Evolutionary conservation across 2,888 invertebrate species (phyloP), one percentile per base, ranked within the genome.

Genomic region (Aspidiotus rigidus): DNA sequence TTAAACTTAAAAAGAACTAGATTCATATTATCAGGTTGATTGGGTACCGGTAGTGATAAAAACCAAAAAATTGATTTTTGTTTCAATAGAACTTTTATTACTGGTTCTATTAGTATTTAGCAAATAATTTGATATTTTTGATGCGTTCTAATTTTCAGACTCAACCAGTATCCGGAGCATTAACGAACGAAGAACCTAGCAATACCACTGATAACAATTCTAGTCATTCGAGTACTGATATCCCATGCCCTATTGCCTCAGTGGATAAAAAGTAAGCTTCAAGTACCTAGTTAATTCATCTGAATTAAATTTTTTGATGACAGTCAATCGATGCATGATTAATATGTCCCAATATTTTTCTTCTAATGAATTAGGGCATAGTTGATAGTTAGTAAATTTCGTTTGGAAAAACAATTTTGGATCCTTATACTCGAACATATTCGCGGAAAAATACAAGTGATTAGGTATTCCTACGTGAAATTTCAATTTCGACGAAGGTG

Each of bases 131-230:
- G n/a, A n/a, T n/a, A n/a, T n/a, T n/a, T n/a, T n/a, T 28, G 28
- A 5, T 28, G 2, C 28, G 28, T 28, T 28, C 28, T 28, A 28
- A 28, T 28, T 28, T 28, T 28, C 6, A 49, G 49, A 49, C 11
- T 49, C 49, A 49, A n/a, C 49, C 49, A 49, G 3, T 49, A n/a
- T 59, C 59, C 2, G 59, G 59, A 39, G 59, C 59, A 17, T 59
- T 59, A 28, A 39, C 59, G 2, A 28, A 7, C 13, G 49, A 11
- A 49, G 49, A 49, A n/a, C 10, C 49, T 6, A 49, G n/a, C n/a
- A 13, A n/a, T n/a, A n/a, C 10, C 49, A 13, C 49, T 11, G 49
- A 13, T 11, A 11, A 49, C 10, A 49, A 49, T n/a, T 13, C 10
- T 3, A 11, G 10, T 49, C 49, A 49, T 2, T 13, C 11, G 3